Evolutionary conservation across 2,797 vertebrate species (phyloP).

Genomic region (Pangasius djambal): DNA sequence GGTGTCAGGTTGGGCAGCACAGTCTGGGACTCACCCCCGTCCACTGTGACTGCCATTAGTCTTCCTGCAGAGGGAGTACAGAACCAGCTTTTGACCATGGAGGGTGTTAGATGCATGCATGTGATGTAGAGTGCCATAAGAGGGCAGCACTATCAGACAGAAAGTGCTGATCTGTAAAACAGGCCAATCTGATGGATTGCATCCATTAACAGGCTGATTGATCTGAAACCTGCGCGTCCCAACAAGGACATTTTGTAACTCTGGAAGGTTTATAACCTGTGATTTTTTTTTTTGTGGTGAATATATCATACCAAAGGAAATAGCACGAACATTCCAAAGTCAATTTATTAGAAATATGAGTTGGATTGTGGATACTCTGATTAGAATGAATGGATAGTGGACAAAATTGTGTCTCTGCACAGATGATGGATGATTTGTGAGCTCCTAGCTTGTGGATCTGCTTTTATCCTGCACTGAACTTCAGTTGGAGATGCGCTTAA

Average conservation of each 20-base stretch:
- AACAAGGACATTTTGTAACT: neutral
- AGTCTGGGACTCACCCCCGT: slow-evolving; percentile 79
- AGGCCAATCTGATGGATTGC: slow-evolving; percentile 29
- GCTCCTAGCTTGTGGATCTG: neutral
- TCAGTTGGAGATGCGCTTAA: neutral
- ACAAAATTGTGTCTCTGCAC: neutral
- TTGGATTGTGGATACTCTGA: neutral
- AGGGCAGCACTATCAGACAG: slow-evolving; percentile 25
- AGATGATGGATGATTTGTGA: neutral
- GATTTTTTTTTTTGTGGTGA: neutral
- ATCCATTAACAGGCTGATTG: neutral
- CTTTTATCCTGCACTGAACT: neutral
- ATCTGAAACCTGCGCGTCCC: neutral
- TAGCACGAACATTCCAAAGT: neutral
- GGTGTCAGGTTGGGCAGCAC: slow-evolving; percentile 84
- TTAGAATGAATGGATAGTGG: neutral
- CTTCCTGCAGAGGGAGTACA: slow-evolving; percentile 71
- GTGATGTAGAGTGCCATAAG: slow-evolving; percentile 13
- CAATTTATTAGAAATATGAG: neutral
- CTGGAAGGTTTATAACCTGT: neutral
- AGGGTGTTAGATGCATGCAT: neutral
- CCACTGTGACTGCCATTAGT: slow-evolving; percentile 78
- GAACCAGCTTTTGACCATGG: slow-evolving; percentile 12
- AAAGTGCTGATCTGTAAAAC: slow-evolving; percentile 28
- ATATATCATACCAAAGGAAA: neutral